Evolutionary conservation across 2,888 invertebrate species (phyloP), one percentile per base, ranked within the genome.

Genomic region (Seira ritae): DNA sequence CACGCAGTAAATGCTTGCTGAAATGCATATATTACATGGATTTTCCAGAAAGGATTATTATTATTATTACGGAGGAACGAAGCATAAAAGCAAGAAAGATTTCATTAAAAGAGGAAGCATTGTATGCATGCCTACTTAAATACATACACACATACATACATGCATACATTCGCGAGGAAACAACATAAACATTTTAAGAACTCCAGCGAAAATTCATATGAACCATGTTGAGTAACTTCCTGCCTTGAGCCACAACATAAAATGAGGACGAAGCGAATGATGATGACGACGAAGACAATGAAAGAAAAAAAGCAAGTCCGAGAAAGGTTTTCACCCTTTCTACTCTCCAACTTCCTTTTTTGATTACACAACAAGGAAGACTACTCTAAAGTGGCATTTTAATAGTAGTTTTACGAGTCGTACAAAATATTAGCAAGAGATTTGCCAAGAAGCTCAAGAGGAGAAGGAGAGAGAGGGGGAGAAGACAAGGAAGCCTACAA

Each of bases 341-440:
- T 50, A 3, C 15, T 50, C 50, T 15, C 17, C 50, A n/a, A 31
- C 31, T 31, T 15, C 50, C 50, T 15, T n/a, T n/a, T 12, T 50
- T 50, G 15, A 50, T 50, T 50, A 50, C 50, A n/a, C 15, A 50
- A 50, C 17, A 2, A 50, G 50, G 31, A 31, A 31, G 31, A 31
- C 8, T 31, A 31, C 31, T 31, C 3, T 31, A 8, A 50, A 50
- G 50, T 50, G 50, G 31, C 31, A 31, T 50, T 50, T 50, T 50
- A 50, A n/a, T 12, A 50, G 50, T n/a, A 50, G 50, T 50, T 50
- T 50, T 50, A 50, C 50, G 50, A n/a, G 50, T n/a, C 12, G 50
- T 50, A 50, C 31, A 65, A 65, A 65, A 65, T 65, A 65, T 65
- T 65, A 65, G 65, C 65, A 22, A 22, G 65, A 22, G 23, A 65